These are phyloP conservation scores for Lethrus apterus DNA, from an alignment of 1,140 invertebrate species.

Conservation along the genomic window DNA sequence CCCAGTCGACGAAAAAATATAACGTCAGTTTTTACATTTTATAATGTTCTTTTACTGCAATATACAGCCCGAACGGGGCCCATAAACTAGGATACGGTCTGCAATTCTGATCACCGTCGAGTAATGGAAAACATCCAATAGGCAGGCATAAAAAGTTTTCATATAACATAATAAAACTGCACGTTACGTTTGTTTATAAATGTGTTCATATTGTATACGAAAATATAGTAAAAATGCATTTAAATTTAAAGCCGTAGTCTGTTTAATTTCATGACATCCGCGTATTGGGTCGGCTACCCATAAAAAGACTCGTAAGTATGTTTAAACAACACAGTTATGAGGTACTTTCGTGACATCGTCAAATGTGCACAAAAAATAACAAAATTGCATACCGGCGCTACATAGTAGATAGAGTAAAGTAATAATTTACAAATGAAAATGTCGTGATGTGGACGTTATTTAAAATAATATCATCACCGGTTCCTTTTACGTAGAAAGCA, in stretches of 20 bases:
- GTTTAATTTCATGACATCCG: constrained; percentile 1
- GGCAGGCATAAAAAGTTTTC: constrained; percentile 9
- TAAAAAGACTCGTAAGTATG: constrained; percentile 5
- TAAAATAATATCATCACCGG: background rate
- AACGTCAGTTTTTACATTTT: constrained; percentile 5
- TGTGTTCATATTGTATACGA: constrained; percentile 12
- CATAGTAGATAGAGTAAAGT: background rate
- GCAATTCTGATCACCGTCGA: constrained; percentile 3
- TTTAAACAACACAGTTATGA: constrained; percentile 12
- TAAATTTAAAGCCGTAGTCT: background rate
- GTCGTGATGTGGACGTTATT: background rate
- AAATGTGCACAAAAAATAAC: constrained; percentile 3
- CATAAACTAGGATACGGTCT: background rate
- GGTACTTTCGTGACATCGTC: constrained; percentile 9
- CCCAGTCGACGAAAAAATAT: too few species aligned
- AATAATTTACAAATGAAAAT: too few species aligned
- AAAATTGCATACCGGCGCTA: background rate
- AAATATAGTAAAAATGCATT: constrained; percentile 10
- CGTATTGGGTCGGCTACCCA: background rate
- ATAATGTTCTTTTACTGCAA: constrained; percentile 11
- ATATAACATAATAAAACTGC: constrained; percentile 11
- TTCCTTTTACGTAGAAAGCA: background rate
- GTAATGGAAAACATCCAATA: constrained; percentile 9
- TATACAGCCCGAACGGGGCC: constrained; percentile 7
- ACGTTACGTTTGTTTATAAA: constrained; percentile 12